Evolutionary conservation across 1,140 invertebrate genomes (phyloP).

Genomic region (Carposina sasakii): DNA sequence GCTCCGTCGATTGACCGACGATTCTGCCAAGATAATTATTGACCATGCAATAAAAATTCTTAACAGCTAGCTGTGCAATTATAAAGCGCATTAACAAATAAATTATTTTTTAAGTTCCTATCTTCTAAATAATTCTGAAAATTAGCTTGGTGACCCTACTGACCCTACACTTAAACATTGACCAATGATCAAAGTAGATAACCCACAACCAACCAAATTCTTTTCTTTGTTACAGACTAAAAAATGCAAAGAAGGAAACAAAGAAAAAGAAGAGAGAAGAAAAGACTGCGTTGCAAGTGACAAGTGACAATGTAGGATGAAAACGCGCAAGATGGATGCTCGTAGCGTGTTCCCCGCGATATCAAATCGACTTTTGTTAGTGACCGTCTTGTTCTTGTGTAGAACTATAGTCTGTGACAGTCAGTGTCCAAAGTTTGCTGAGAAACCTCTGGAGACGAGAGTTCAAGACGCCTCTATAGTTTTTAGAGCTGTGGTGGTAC

Average conservation of each 20-base stretch:
- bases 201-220: no score
- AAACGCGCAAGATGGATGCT: constrained; percentile 47
- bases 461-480: constrained; percentile 65
- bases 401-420: constrained; percentile 66
- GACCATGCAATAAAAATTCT: no score
- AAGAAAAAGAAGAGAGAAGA: constrained; percentile 48
- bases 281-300: constrained; percentile 41
- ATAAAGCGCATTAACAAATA: no score
- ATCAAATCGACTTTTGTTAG: constrained; percentile 46
- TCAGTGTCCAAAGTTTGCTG: constrained; percentile 63
- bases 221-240: constrained; percentile 62
- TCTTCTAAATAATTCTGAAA: no score
- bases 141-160: no score
- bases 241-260: constrained; percentile 56
- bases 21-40: no score
- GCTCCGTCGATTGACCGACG: no score
- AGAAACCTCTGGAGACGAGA: constrained; percentile 61
- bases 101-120: no score
- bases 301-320: constrained; percentile 45
- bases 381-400: constrained; percentile 54
- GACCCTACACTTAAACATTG: no score
- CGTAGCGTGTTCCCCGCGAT: constrained; percentile 30
- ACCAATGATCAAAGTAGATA: no score
- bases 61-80: no score
- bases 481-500: constrained; percentile 62